These are phyloP conservation scores for Ictidomys tridecemlineatus DNA, from an alignment of 2,113 vertebrate species.

Conservation along the genomic window DNA sequence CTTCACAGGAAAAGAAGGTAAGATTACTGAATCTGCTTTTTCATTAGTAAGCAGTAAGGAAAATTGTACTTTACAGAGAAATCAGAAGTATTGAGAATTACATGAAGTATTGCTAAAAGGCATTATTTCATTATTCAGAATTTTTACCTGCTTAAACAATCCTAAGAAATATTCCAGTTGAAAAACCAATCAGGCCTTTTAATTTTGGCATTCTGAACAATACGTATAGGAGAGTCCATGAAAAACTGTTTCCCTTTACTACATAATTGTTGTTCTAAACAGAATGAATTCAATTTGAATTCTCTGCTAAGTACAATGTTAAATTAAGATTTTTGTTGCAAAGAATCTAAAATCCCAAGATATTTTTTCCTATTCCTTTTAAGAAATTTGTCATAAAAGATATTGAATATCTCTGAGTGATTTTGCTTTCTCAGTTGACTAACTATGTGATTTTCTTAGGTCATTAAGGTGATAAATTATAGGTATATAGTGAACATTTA, in stretches of 20 bases:
- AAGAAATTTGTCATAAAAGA: background rate
- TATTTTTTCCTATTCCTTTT: background rate
- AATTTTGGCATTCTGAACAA: background rate
- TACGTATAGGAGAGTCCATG: background rate
- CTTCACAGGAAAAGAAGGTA: background rate
- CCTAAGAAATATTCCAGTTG: background rate
- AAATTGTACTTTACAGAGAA: background rate
- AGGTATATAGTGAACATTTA: background rate
- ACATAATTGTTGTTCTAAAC: background rate
- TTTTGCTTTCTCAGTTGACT: background rate
- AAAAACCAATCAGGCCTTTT: background rate
- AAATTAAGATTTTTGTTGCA: background rate
- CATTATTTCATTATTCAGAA: conserved; percentile 43
- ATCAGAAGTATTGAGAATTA: background rate
- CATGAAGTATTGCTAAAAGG: background rate
- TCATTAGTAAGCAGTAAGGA: background rate
- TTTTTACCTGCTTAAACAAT: background rate
- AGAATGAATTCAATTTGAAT: background rate
- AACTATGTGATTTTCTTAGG: background rate
- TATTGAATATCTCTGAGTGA: background rate
- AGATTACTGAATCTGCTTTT: background rate
- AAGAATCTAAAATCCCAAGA: background rate
- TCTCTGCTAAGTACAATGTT: conserved; percentile 5
- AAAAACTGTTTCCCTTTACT: background rate
- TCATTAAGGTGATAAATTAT: background rate